Base-by-base conservation (phyloP, 2,113 vertebrate species). In the Hepsetus odoe region DNA sequence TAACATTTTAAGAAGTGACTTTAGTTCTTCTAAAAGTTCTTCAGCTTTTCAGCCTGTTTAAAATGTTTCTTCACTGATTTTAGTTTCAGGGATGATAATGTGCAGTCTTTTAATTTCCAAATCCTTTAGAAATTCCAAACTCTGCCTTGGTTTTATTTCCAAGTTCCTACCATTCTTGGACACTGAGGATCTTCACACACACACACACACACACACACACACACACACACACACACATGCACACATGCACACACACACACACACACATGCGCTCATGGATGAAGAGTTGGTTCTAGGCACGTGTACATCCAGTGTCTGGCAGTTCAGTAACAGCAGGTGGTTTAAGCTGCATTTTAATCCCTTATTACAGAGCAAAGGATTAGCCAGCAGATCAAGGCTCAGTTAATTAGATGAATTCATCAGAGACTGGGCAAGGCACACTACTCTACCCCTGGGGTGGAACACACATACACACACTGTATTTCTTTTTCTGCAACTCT, bases 341-440 rank as follows among this genome's bases (percentile, higher is more conserved):
- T 86, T 91, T 88, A 92, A 90, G 91, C 91, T 86, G 91, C 92
- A 91, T 92, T 91, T 91, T 91, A 92, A 91, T 93, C 92, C 92
- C 89, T 92, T 92, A 92, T 92, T 92, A 93, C 90, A 86, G 88
- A 91, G 90, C 87, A 87, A 85, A 88, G 91, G 91, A 92, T 92
- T 93, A 92, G 90, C 90, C 87, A 86, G 87, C 91, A 91, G 91
- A 93, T 92, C 91, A 91, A 90, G 92, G 87, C 89, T 89, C 87
- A 92, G 92, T 92, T 93, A 92, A 92, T 93, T 92, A 93, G 90
- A 91, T 90, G 90, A 91, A 93, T 92, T 92, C 90, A 92, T 93
- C 91, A 90, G 91, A 91, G 90, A 85, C 87, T 86, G 87, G 87
- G 85, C 79, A 91, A 90, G 82, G 83, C 85, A 85, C 86, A 80